Conservation (phyloP, 2,113 vertebrate species). For the Corythoichthys haematopterus region DNA sequence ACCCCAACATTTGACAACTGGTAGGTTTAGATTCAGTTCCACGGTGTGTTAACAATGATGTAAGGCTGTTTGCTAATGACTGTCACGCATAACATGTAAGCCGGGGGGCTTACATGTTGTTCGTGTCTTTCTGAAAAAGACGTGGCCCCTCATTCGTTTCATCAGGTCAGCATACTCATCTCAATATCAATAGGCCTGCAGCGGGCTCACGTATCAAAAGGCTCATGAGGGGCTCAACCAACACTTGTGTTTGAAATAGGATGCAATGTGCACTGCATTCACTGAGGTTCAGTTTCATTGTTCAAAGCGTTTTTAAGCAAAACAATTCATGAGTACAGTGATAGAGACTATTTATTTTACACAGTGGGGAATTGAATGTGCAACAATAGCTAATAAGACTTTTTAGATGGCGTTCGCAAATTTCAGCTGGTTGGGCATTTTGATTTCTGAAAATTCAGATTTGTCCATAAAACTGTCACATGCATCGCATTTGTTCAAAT, state of each 20-base stretch:
- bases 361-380: background rate
- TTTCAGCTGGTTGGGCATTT: no score
- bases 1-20: constrained; percentile 78
- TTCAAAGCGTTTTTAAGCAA: constrained; percentile 38
- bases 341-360: background rate
- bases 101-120: no score
- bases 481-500: no score
- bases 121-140: constrained; percentile 41
- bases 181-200: constrained; percentile 67
- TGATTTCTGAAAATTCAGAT: no score
- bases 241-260: constrained; percentile 37
- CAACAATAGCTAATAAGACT: background rate
- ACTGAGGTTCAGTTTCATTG: constrained; percentile 3
- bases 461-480: no score
- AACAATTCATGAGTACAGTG: background rate
- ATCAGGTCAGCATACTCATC: constrained; percentile 53
- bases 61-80: constrained; percentile 29
- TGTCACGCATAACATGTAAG: constrained; percentile 10
- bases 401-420: background rate
- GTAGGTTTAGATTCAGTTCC: constrained; percentile 39
- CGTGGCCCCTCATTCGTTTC: constrained; percentile 35
- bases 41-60: constrained; percentile 11
- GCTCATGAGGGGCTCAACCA: constrained; percentile 41
- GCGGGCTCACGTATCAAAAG: constrained; percentile 49
- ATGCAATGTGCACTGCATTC: constrained; percentile 21